Base-by-base conservation (phyloP, 2,113 vertebrate genomes). In the Epinephelus moara region DNA sequence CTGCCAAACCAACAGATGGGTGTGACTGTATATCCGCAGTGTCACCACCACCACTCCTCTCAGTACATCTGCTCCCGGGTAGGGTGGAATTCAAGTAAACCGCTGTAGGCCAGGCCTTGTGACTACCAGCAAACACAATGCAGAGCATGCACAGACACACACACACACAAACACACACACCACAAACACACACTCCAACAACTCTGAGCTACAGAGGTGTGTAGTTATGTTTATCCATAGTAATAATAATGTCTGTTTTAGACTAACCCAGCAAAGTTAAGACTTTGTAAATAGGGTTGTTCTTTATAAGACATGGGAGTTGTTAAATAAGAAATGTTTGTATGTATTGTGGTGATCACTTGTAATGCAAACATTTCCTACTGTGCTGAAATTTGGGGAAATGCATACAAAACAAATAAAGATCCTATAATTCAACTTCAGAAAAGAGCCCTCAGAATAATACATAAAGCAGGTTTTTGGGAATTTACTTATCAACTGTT, bases 1-100 rank as follows among this genome's bases (percentile, higher is more conserved):
- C 64, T 75, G 85, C 89, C 84, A 89, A 88, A 91, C 89, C 88
- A 75, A 80, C 60, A 84, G 30, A 85, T 85, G 90, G 90, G 90
- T 90, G 92, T 86, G 85, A 85, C 90, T 70, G 57, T 76, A 12
- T 62, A 80, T 80, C 78, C 27, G 3, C 78, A 80, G 13, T 78
- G 83, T 89, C 85, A 85, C 82, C 85, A 80, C 73, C 77, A 50
- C 73, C 77, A 50, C 78, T 83, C 79, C 78, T 76, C 71, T 57
- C 33, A 82, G 72, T 62, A 78, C 82, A 89, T 89, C 77, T 88
- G 87, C 88, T 87, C 56, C 83, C 81, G 75, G 81, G 85, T 11
- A 84, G 70, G 78, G 69, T 75, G 88, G 82, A 91, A 82, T 70
- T 89, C 67, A 61, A 76, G 71, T 19, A 64, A 88, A 85, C 85